These are phyloP conservation scores for Fragum fragum DNA, from an alignment of 2,888 invertebrate species.

Conservation along the genomic window DNA sequence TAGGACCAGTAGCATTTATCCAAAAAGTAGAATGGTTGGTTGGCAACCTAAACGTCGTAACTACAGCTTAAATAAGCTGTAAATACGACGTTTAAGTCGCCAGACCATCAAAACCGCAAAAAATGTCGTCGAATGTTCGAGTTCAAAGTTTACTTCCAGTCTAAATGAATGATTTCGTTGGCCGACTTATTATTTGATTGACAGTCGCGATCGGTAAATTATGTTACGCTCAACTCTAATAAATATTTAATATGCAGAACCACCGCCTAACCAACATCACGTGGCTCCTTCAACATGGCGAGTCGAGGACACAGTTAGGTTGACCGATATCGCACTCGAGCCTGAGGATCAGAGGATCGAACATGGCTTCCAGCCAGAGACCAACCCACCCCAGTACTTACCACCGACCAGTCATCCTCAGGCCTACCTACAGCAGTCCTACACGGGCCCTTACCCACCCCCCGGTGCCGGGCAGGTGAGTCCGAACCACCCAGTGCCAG, in stretches of 20 bases:
- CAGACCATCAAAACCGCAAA: too few relatives aligned
- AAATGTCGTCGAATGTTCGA: too few relatives aligned
- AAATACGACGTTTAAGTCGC: too few relatives aligned
- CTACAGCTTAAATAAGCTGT: too few relatives aligned
- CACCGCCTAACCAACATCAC: neutral
- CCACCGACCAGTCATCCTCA: neutral
- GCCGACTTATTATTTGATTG: too few relatives aligned
- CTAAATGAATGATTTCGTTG: too few relatives aligned
- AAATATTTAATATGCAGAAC: neutral
- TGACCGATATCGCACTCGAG: neutral
- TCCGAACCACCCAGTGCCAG: constrained; percentile 9
- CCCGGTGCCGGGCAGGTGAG: constrained; percentile 26
- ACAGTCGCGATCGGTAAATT: too few relatives aligned
- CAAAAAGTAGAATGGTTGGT: too few relatives aligned
- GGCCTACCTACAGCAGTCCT: neutral
- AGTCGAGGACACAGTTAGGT: neutral
- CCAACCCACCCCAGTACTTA: neutral
- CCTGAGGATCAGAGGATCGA: neutral
- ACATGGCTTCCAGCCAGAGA: neutral
- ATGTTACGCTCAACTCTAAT: too few relatives aligned
- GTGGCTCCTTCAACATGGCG: neutral
- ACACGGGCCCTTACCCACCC: constrained; percentile 14
- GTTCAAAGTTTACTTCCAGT: too few relatives aligned
- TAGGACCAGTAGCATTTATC: too few relatives aligned
- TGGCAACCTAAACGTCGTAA: too few relatives aligned